Evolutionary conservation across 2,888 invertebrate genomes (phyloP).

Genomic region (Pyrgus malvae): DNA sequence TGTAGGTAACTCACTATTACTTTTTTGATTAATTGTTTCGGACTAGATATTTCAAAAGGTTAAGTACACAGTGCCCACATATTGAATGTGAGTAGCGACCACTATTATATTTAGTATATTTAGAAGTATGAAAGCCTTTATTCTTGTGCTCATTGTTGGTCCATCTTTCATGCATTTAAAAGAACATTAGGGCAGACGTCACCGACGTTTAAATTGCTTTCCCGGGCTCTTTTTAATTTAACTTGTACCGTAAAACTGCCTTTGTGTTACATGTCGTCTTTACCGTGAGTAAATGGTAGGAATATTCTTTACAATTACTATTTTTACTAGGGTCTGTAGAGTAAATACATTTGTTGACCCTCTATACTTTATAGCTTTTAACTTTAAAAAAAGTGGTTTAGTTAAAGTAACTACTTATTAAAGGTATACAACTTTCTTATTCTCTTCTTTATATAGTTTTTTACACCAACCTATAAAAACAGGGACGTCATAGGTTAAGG

Average conservation of each 20-base stretch:
- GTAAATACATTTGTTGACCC: too few species aligned
- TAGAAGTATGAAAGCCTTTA: constrained; percentile 31
- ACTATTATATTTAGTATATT: constrained; percentile 28
- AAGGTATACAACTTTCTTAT: too few species aligned
- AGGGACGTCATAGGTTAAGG: too few species aligned
- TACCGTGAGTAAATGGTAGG: not conserved
- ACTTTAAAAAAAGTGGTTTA: too few species aligned
- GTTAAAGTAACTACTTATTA: too few species aligned
- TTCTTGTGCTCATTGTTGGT: constrained; percentile 20
- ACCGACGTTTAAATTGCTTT: constrained; percentile 48
- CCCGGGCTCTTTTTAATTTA: constrained; percentile 45
- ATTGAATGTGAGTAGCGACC: constrained; percentile 13
- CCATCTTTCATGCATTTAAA: constrained; percentile 30
- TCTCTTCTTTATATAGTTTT: too few species aligned
- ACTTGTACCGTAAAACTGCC: constrained; percentile 33
- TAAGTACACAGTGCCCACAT: constrained; percentile 5
- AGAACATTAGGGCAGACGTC: constrained; percentile 37
- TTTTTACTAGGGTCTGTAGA: too few species aligned
- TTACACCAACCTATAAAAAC: too few species aligned
- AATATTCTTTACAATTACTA: not conserved
- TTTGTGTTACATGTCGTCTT: not conserved
- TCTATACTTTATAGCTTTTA: too few species aligned
- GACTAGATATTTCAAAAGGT: not conserved
- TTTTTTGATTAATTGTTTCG: constrained; percentile 5
- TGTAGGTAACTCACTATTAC: too few species aligned